phyloP scores from a whole-genome alignment of 2,797 vertebrate species.

The Micropoecilia bifurca region DNA sequence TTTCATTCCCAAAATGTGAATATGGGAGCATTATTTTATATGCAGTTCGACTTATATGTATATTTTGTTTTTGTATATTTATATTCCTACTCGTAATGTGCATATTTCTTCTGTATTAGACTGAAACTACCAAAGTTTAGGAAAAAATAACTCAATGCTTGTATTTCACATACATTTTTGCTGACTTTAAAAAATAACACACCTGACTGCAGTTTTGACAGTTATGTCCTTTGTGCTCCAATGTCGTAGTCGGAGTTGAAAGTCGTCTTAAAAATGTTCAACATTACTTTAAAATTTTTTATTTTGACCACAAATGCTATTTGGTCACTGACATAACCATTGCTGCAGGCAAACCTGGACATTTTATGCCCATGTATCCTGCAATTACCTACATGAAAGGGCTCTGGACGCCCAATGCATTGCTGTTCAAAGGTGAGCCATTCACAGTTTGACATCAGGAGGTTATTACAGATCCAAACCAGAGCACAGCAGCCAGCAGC shows the following conservation, averaged over 20 bases:
- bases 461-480: slow-evolving; percentile 55
- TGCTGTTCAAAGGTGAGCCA: slow-evolving; percentile 63
- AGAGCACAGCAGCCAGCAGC: slow-evolving; percentile 35
- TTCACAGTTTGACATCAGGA: slow-evolving; percentile 59
- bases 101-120: background rate
- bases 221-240: background rate
- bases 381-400: slow-evolving; percentile 67
- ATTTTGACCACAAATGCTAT: slow-evolving; percentile 22
- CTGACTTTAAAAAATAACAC: background rate
- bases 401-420: slow-evolving; percentile 38
- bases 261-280: background rate
- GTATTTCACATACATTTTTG: background rate
- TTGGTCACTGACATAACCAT: slow-evolving; percentile 19
- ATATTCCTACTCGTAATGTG: background rate
- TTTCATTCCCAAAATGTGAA: background rate
- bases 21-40: background rate
- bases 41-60: background rate
- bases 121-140: background rate
- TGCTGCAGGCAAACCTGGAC: slow-evolving; percentile 20
- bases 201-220: background rate
- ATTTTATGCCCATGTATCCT: slow-evolving; percentile 51
- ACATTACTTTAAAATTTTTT: background rate
- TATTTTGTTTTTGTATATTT: background rate
- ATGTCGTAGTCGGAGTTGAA: background rate
- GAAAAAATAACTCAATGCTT: background rate